phyloP scores from a whole-genome alignment of 2,113 vertebrate genomes.

The Anolis sagrei region DNA sequence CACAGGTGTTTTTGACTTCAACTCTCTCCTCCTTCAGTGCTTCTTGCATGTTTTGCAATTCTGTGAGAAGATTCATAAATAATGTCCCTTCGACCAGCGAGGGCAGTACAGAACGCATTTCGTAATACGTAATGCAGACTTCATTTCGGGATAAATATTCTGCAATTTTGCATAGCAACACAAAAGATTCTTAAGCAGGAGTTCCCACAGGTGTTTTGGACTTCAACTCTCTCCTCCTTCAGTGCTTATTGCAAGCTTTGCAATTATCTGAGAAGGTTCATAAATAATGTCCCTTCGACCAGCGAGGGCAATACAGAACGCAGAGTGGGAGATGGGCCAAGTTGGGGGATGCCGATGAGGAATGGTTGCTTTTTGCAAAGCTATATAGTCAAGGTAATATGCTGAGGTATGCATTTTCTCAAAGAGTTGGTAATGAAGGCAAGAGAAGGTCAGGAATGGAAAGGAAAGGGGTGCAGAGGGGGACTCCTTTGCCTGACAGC shows the following conservation, averaged over 20 bases:
- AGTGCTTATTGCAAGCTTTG: background rate
- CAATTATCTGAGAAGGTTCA: background rate
- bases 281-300: background rate
- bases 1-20: too few relatives aligned
- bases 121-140: too few relatives aligned
- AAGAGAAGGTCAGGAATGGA: accelerated
- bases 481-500: background rate
- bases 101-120: background rate
- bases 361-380: background rate
- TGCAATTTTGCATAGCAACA: too few relatives aligned
- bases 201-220: background rate
- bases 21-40: background rate
- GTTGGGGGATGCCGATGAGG: background rate
- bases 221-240: background rate
- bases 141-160: too few relatives aligned
- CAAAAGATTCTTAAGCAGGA: background rate
- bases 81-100: background rate
- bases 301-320: background rate
- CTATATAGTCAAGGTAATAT: background rate
- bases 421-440: background rate
- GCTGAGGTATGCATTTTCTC: background rate
- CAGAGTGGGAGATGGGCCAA: background rate
- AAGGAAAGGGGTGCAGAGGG: background rate
- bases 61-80: background rate
- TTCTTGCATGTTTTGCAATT: background rate